A percentile compares a stretch with the other conserved stretches of the same genome.
phyloP scores from a whole-genome alignment of 2,797 vertebrate species.

The Vireo griseus region DNA sequence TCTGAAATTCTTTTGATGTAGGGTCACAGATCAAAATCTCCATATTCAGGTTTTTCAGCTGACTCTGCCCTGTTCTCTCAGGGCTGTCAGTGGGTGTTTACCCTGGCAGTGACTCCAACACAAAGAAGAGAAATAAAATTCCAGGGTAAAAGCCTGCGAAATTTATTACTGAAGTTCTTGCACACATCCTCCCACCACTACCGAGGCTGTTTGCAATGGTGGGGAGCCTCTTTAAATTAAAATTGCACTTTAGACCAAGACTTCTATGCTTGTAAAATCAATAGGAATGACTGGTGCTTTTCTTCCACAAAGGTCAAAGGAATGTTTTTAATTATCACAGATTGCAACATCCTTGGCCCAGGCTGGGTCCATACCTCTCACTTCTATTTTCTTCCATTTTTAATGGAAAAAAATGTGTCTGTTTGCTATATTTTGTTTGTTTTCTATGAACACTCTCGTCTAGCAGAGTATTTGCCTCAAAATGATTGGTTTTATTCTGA shows the following conservation, averaged over 20 bases:
- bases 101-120: not conserved
- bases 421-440: not conserved
- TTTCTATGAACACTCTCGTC: not conserved
- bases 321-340: not conserved
- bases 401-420: not conserved
- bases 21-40: not conserved
- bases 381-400: not conserved
- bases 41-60: not conserved
- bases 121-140: not conserved
- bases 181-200: not conserved
- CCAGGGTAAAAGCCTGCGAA: not conserved
- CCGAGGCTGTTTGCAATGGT: accelerated
- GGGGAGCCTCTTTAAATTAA: not conserved
- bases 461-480: not conserved
- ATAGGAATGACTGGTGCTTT: not conserved
- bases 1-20: not conserved
- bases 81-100: not conserved
- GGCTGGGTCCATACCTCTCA: not conserved
- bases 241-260: not conserved
- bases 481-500: not conserved
- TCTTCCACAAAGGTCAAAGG: not conserved
- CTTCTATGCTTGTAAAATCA: not conserved
- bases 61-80: not conserved
- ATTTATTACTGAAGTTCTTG: not conserved
- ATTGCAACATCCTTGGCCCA: not conserved